Conservation (phyloP, 2,797 vertebrate species). For the Caiman crocodilus region DNA sequence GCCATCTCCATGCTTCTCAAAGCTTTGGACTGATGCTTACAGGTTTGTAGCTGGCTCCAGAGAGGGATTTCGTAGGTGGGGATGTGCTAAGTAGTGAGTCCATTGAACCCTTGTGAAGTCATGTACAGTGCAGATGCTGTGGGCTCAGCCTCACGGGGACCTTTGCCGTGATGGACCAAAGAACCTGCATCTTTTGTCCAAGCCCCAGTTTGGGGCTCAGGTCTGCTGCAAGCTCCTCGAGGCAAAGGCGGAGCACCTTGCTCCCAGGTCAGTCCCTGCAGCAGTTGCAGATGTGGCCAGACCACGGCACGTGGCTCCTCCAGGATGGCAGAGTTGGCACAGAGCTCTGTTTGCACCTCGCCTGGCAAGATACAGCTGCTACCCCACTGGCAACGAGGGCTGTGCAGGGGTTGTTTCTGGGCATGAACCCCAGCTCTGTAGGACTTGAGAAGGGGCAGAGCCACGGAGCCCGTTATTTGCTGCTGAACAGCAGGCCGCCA, state of each 20-base stretch:
- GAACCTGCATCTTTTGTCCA: not conserved
- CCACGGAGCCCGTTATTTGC: not conserved
- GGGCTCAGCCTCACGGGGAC: not conserved
- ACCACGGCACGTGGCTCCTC: not conserved
- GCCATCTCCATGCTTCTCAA: too few relatives aligned
- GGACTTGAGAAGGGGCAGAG: not conserved
- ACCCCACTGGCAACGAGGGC: not conserved
- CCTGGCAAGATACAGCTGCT: not conserved
- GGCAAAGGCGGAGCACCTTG: too few relatives aligned
- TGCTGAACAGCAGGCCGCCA: slow-evolving; percentile 11
- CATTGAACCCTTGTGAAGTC: not conserved
- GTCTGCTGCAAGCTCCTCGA: too few relatives aligned
- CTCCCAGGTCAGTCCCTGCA: too few relatives aligned
- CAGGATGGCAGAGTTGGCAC: not conserved
- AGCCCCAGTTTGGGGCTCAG: not conserved
- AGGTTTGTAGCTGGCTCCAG: not conserved
- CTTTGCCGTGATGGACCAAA: not conserved
- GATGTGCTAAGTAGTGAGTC: not conserved
- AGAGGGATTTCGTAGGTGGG: not conserved
- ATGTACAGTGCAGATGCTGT: not conserved
- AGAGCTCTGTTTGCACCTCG: not conserved
- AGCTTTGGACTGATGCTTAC: not conserved
- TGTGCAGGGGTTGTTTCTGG: not conserved
- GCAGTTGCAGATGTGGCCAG: too few relatives aligned
- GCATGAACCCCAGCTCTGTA: not conserved